Evolutionary conservation across 2,888 invertebrate genomes (phyloP).

Genomic region (Julus scandinavius): DNA sequence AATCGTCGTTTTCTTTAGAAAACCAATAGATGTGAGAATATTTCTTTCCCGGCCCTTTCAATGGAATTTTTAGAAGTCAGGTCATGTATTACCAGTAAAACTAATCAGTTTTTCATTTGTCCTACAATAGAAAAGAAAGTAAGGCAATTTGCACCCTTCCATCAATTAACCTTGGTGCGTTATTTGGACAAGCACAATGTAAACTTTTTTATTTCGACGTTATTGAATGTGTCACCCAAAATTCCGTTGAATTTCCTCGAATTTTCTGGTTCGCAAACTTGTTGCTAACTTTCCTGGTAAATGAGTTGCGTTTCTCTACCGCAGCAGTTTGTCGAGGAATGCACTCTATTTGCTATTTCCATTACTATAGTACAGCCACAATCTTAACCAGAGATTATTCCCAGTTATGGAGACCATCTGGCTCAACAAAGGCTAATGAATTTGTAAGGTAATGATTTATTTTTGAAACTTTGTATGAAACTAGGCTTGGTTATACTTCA

Average conservation of each 20-base stretch:
- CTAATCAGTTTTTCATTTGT: slow-evolving; percentile 19
- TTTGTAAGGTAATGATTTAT: neutral
- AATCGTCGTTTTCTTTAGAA: neutral
- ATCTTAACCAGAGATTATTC: neutral
- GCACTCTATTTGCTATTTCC: neutral
- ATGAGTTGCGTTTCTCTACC: neutral
- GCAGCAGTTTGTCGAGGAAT: neutral
- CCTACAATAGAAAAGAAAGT: neutral
- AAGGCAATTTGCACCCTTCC: slow-evolving; percentile 4
- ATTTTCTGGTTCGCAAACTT: neutral
- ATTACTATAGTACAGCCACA: neutral
- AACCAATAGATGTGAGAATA: neutral
- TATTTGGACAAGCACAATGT: neutral
- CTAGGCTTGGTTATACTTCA: neutral
- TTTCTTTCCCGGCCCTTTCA: neutral
- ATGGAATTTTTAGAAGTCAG: neutral
- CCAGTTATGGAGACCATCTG: neutral
- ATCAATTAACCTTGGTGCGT: slow-evolving; percentile 10
- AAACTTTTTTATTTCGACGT: neutral
- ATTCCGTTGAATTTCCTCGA: neutral
- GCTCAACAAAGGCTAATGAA: neutral
- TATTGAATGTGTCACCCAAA: neutral
- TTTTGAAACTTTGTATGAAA: neutral
- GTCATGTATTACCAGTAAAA: neutral
- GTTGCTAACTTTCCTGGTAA: neutral